phyloP scores from a whole-genome alignment of 1,140 invertebrate genomes.

The Reticulitermes speratus region DNA sequence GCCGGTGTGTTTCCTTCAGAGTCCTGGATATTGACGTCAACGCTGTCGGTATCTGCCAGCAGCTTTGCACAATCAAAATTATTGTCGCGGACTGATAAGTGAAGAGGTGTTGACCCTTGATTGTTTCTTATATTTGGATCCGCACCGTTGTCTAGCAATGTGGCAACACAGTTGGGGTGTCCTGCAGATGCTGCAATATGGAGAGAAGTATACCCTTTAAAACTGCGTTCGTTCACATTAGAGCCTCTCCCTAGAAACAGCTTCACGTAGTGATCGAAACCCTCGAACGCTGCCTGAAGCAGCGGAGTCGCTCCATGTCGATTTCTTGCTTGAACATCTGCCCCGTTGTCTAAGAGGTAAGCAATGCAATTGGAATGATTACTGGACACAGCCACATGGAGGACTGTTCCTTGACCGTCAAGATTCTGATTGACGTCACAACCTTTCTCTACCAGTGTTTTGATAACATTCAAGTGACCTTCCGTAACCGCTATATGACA shows the following conservation, averaged over 20 bases:
- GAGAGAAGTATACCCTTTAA: background rate
- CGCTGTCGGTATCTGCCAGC: constrained; percentile 58
- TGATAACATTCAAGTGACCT: background rate
- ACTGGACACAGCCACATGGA: background rate
- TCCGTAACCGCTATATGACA: background rate
- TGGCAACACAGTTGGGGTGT: background rate
- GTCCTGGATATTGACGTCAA: constrained; percentile 60
- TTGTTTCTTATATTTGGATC: background rate
- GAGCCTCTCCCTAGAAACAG: background rate
- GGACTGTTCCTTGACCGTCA: background rate
- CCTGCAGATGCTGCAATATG: background rate
- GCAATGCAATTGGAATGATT: background rate
- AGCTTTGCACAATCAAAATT: constrained; percentile 40
- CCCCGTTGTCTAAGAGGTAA: background rate
- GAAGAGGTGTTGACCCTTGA: background rate
- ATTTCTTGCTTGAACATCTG: constrained; percentile 1
- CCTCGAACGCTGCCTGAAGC: background rate
- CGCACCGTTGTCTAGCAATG: background rate
- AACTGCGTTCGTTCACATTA: background rate
- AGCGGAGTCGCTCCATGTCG: background rate
- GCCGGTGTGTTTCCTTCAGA: constrained; percentile 60
- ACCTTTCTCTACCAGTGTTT: background rate
- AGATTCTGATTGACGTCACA: background rate
- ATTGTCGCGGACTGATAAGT: background rate
- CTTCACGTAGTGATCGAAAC: background rate